These are phyloP conservation scores for Fregata magnificens DNA, from an alignment of 2,113 vertebrate species.

Conservation along the genomic window DNA sequence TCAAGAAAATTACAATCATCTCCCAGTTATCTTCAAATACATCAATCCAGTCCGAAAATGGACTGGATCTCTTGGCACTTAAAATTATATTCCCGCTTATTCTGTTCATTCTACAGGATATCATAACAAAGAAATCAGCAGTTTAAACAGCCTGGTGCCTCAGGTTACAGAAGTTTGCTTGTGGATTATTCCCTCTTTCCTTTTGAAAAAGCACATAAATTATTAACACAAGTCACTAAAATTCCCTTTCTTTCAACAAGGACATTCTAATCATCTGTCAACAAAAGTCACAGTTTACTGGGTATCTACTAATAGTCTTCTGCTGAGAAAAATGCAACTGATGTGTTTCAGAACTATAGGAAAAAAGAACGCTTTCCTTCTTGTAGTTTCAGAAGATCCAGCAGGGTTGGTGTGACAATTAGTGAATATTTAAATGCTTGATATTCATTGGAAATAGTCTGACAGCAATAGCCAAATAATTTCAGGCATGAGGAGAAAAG, in stretches of 20 bases:
- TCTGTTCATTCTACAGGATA: background rate
- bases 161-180: background rate
- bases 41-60: background rate
- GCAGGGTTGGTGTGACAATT: background rate
- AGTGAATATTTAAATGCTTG: constrained; percentile 32
- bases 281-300: background rate
- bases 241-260: background rate
- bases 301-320: background rate
- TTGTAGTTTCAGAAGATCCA: background rate
- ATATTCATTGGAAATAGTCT: constrained; percentile 19
- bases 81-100: background rate
- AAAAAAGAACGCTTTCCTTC: background rate
- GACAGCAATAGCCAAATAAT: constrained; percentile 19
- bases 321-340: background rate
- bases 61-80: background rate
- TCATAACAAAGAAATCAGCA: background rate
- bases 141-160: background rate
- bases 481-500: constrained; percentile 55
- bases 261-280: background rate
- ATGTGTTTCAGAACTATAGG: background rate
- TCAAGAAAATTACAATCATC: background rate
- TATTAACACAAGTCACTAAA: background rate
- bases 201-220: constrained; percentile 17
- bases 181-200: background rate
- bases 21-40: background rate